Evolutionary conservation across 2,113 vertebrate genomes (phyloP).

Genomic region (Sebastes schlegelii): DNA sequence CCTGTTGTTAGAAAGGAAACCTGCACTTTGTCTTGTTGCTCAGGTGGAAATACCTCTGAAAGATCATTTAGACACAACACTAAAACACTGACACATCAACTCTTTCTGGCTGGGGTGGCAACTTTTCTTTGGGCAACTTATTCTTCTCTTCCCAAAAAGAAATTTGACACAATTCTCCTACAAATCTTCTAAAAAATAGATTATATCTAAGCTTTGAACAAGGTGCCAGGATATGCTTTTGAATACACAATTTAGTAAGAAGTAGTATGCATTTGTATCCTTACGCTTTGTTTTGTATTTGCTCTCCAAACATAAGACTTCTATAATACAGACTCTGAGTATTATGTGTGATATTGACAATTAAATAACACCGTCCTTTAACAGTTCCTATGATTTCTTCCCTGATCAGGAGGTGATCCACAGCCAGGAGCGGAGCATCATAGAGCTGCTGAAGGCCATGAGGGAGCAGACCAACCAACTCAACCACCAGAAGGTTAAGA

Average conservation of each 20-base stretch:
- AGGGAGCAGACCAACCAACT: conserved; percentile 81
- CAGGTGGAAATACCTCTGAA: neutral
- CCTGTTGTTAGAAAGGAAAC: conserved; percentile 1
- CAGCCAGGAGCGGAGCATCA: conserved; percentile 79
- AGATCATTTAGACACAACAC: neutral
- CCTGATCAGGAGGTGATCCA: conserved; percentile 76
- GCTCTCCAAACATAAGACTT: neutral
- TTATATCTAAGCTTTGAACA: neutral
- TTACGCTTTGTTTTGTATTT: neutral
- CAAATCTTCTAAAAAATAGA: neutral
- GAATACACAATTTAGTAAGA: neutral
- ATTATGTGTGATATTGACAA: neutral
- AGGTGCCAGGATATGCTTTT: neutral
- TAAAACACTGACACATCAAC: neutral
- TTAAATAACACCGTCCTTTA: neutral
- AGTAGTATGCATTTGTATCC: neutral
- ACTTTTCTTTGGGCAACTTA: neutral
- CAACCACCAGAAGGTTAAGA: conserved; percentile 77
- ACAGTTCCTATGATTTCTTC: neutral
- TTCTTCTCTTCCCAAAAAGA: neutral
- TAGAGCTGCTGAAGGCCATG: conserved; percentile 77
- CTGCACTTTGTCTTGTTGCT: neutral
- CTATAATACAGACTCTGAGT: neutral
- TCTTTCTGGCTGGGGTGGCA: neutral
- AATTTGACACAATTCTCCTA: neutral